These are phyloP conservation scores for Papio anubis DNA, from an alignment of 2,113 vertebrate species.

Conservation along the genomic window DNA sequence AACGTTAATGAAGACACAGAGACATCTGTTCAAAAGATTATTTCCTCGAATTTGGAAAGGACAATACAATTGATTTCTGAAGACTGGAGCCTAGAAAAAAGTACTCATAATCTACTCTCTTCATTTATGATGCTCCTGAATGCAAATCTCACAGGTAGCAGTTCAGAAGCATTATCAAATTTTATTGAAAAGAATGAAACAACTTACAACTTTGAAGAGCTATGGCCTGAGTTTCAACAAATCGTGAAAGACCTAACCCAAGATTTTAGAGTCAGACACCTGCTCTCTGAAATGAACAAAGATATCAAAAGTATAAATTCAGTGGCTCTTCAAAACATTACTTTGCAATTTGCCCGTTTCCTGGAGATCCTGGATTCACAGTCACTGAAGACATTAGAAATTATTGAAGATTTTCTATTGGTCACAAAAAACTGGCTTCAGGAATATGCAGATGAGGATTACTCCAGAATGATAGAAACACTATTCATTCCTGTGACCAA, in stretches of 20 bases:
- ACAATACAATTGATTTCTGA: slow-evolving; percentile 47
- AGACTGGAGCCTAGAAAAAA: slow-evolving; percentile 17
- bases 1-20: neutral
- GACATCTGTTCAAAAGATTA: neutral
- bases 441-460: slow-evolving; percentile 22
- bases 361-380: slow-evolving; percentile 52
- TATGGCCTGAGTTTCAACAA: slow-evolving; percentile 59
- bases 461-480: slow-evolving; percentile 35
- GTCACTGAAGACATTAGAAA: neutral
- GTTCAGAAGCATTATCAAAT: slow-evolving; percentile 47
- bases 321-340: slow-evolving; percentile 48
- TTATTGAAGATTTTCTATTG: slow-evolving; percentile 47
- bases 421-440: slow-evolving; percentile 50
- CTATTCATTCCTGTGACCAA: slow-evolving; percentile 37
- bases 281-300: slow-evolving; percentile 61
- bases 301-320: slow-evolving; percentile 49
- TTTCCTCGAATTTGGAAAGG: slow-evolving; percentile 52
- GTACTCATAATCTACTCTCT: slow-evolving; percentile 50
- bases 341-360: neutral
- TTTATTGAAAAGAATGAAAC: slow-evolving; percentile 43
- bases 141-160: neutral
- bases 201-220: slow-evolving; percentile 48
- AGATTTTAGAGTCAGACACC: slow-evolving; percentile 32
- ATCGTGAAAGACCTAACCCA: slow-evolving; percentile 20
- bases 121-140: neutral